Evolutionary conservation across 2,113 vertebrate species (phyloP).

Genomic region (Trogon surrucura): DNA sequence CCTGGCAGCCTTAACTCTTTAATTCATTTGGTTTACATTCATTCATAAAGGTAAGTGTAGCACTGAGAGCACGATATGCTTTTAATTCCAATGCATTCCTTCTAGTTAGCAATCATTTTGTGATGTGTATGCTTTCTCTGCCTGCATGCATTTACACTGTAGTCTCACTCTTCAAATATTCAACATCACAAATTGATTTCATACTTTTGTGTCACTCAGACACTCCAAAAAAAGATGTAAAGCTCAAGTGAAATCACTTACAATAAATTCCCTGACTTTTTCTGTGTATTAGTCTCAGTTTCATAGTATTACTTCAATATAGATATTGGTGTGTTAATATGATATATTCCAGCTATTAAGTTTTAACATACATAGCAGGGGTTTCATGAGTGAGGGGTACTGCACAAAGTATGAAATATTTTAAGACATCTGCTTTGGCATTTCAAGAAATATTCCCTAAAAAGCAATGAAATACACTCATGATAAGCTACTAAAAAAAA

Average conservation of each 20-base stretch:
- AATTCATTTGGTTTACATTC: neutral
- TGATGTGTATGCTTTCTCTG: neutral
- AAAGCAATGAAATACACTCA: slow-evolving; percentile 33
- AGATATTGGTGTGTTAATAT: slow-evolving; percentile 56
- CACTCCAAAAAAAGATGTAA: neutral
- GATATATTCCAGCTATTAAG: slow-evolving; percentile 66
- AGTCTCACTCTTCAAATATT: slow-evolving; percentile 15
- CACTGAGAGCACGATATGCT: neutral
- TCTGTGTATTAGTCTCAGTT: slow-evolving; percentile 32
- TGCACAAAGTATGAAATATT: slow-evolving; percentile 52
- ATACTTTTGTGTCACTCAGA: neutral
- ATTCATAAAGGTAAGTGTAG: neutral
- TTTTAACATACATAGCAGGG: slow-evolving; percentile 50
- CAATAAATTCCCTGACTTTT: slow-evolving; percentile 38
- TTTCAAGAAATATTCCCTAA: slow-evolving; percentile 68
- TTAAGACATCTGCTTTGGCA: slow-evolving; percentile 69
- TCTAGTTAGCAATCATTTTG: neutral
- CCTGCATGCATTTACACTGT: neutral
- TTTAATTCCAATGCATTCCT: neutral
- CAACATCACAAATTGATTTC: slow-evolving; percentile 1
- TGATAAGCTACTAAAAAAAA: slow-evolving; percentile 40
- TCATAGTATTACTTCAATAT: slow-evolving; percentile 54
- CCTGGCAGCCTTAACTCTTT: neutral
- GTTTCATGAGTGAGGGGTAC: slow-evolving; percentile 56
- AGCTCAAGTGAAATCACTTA: slow-evolving; percentile 20